Evolutionary conservation across 2,888 invertebrate genomes (phyloP), one percentile per base, ranked within the genome.

Genomic region (Drosophila nr. perissopoda): DNA sequence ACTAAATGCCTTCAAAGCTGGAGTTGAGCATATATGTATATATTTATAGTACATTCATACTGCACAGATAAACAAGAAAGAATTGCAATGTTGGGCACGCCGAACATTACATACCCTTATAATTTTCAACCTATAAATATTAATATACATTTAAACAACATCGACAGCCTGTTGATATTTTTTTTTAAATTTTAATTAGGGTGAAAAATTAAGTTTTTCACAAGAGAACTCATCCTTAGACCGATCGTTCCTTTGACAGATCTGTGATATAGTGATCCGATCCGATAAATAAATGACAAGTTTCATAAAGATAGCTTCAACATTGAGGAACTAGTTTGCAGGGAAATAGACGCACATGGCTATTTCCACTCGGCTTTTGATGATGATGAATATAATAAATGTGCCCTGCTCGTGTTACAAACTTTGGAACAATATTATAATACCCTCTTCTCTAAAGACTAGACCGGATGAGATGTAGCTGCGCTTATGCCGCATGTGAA

Each of bases 1-100:
- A 48, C 60, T 57, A 66, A 75, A 63, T 75, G 61, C 76, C 51
- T 36, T 36, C 48, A 34, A 38, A 16, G 33, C 48, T 57, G 16
- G 7, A 38, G 62, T 76, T 49, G 42, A 56, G 66, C 48, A 66
- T 27, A 45, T 33, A 21, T 21, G 21, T 21, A 34, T 31, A 18
- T 31, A 6, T 56, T n/a, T 29, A 56, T 5, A 11, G 2, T 21
- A 27, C 13, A n/a, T 13, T 1, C 27, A 2, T 18, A 27, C 4
- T 27, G 27, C 5, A 53, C 3, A 36, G 25, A 27, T n/a, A 56
- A 27, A n/a, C 10, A 18, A 2, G 16, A 16, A 16, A 45, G 4
- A 8, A 16, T 16, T 2, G 2, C 1, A 8, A 25, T 8, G 2
- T 21, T 42, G 11, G 21, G 5, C 2, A 13, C 5, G 2, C 8